Evolutionary conservation across 2,888 invertebrate genomes (phyloP), one percentile per base, ranked within the genome.

Genomic region (Nemurella pictetii): DNA sequence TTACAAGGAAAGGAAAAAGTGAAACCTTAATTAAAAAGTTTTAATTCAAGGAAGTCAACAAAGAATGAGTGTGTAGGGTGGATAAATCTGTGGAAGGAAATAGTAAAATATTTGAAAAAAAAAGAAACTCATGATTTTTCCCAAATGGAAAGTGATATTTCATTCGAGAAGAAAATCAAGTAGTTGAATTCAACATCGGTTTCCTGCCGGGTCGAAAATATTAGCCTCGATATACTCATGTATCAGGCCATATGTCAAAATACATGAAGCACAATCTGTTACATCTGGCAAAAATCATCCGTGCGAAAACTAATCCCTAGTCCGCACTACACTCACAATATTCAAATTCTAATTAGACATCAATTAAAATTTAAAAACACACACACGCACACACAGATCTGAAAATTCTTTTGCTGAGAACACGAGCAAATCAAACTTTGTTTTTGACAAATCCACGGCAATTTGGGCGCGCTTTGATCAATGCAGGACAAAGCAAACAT

Each of bases 21-120:
- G 82, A 72, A 72, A 29, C 82, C 85, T 86, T 86, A 86, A 86
- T 86, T 86, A 86, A 86, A 86, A 86, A 86, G 86, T 86, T 86
- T 86, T 85, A 85, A 84, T 86, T 86, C 84, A 74, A 35, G 55
- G 85, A 84, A 85, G 85, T 85, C 84, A 86, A 86, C 84, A 86
- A 86, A 85, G 85, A 86, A 27, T 72, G 35, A 80, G 26, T 82
- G 82, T 82, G 15, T 28, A 26, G 82, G 72, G 82, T 28, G 82
- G 29, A 72, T 26, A 81, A 35, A 26, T 32, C 1, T 5, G 3
- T 80, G 29, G 32, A 80, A 29, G 32, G 80, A 80, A 81, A 26
- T 81, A 26, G 36, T 81, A 55, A 12, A 55, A 55, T 15, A 7
- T n/a, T n/a, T n/a, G n/a, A n/a, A n/a, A n/a, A n/a, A n/a, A n/a